These are phyloP conservation scores for Tanytarsus gracilentus DNA, from an alignment of 2,888 invertebrate species.

Conservation along the genomic window DNA sequence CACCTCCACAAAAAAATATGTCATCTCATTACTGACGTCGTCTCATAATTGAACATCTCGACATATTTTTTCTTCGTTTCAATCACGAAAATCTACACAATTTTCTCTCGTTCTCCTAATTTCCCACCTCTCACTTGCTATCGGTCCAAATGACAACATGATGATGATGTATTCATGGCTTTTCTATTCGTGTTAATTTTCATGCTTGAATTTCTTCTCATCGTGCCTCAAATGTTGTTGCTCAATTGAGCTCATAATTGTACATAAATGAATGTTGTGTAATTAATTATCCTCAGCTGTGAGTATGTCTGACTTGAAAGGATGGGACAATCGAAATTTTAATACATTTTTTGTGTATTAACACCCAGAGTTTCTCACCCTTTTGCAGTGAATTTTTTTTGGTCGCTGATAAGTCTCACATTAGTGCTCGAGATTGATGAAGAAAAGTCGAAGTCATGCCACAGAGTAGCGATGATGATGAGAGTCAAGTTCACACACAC, in stretches of 20 bases:
- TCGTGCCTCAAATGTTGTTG: background rate
- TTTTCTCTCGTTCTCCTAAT: background rate
- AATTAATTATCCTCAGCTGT: no score
- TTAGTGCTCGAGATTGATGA: no score
- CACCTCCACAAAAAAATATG: background rate
- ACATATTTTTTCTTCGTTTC: background rate
- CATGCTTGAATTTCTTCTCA: slow-evolving; percentile 21
- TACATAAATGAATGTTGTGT: slow-evolving; percentile 1
- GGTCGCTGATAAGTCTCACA: no score
- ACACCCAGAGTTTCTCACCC: no score
- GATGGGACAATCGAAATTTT: no score
- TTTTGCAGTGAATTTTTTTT: no score
- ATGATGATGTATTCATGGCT: slow-evolving; percentile 19
- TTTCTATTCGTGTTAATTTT: slow-evolving; percentile 25
- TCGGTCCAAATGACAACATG: background rate
- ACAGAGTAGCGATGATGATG: background rate
- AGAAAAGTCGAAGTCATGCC: no score
- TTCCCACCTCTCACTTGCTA: background rate
- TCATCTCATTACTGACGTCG: background rate
- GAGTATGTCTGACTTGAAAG: no score
- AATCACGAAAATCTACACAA: background rate
- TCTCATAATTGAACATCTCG: slow-evolving; percentile 15
- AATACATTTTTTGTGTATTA: no score
- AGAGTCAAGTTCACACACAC: background rate
- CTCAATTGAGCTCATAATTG: slow-evolving; percentile 28